These are phyloP conservation scores for Acropternis orthonyx DNA, from an alignment of 2,797 vertebrate species.

Conservation along the genomic window DNA sequence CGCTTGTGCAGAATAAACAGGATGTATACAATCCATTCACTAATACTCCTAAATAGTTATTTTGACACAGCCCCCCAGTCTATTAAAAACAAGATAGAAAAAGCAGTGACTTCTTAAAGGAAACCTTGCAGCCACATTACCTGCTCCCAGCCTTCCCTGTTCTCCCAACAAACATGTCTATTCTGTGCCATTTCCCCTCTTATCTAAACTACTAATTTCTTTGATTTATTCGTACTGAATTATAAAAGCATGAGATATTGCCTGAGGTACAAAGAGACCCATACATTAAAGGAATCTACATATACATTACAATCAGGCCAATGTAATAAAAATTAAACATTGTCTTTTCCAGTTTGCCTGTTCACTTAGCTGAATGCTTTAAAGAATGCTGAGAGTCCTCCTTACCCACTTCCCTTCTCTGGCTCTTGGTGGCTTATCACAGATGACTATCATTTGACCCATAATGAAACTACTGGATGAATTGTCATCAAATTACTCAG, in stretches of 20 bases:
- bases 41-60: neutral
- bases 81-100: neutral
- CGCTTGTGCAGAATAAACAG: neutral
- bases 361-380: neutral
- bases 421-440: neutral
- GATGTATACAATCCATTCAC: neutral
- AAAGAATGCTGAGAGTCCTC: neutral
- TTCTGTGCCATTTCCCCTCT: neutral
- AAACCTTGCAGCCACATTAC: neutral
- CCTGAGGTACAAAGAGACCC: neutral
- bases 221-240: neutral
- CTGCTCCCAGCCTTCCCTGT: neutral
- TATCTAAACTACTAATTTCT: neutral
- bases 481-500: neutral
- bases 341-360: neutral
- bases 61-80: neutral
- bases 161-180: neutral
- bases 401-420: neutral
- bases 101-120: neutral
- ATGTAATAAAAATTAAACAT: neutral
- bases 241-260: neutral
- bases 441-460: neutral
- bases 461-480: neutral
- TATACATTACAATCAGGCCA: neutral
- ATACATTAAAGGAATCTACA: neutral